Conservation (phyloP, 2,113 vertebrate species). For the Synchiropus splendidus region DNA sequence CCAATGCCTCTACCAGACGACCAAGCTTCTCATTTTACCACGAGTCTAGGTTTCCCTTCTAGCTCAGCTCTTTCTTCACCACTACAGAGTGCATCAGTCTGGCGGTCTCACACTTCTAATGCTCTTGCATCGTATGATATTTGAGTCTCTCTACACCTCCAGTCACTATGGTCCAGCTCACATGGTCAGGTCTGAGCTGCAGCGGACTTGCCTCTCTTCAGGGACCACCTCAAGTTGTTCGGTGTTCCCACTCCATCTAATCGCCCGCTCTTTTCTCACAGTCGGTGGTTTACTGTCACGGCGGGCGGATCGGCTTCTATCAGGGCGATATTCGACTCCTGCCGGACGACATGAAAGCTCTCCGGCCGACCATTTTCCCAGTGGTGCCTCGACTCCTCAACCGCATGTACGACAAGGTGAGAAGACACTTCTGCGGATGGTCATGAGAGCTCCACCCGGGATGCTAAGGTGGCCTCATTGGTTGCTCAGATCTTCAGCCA, state of each 20-base stretch:
- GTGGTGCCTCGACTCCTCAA: slow-evolving; percentile 94
- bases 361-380: slow-evolving; percentile 89
- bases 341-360: slow-evolving; percentile 89
- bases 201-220: too few species aligned
- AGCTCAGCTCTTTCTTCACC: too few species aligned
- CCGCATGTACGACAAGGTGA: slow-evolving; percentile 96
- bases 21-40: too few species aligned
- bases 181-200: too few species aligned
- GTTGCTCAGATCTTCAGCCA: slow-evolving; percentile 82
- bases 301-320: slow-evolving; percentile 91
- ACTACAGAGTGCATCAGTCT: neutral
- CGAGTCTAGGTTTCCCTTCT: too few species aligned
- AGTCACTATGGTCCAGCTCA: too few species aligned
- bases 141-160: too few species aligned
- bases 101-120: too few species aligned
- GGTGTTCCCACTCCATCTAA: neutral
- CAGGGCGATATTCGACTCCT: slow-evolving; percentile 94
- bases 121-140: too few species aligned
- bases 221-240: neutral
- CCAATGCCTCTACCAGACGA: too few species aligned
- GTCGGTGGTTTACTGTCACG: slow-evolving; percentile 94
- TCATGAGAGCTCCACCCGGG: neutral
- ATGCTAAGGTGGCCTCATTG: neutral
- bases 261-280: slow-evolving; percentile 45
- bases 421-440: neutral